Percentiles rank a stretch among this genome's conserved stretches.
phyloP scores from a whole-genome alignment of 2,888 invertebrate genomes.

The Lissonota sp. region DNA sequence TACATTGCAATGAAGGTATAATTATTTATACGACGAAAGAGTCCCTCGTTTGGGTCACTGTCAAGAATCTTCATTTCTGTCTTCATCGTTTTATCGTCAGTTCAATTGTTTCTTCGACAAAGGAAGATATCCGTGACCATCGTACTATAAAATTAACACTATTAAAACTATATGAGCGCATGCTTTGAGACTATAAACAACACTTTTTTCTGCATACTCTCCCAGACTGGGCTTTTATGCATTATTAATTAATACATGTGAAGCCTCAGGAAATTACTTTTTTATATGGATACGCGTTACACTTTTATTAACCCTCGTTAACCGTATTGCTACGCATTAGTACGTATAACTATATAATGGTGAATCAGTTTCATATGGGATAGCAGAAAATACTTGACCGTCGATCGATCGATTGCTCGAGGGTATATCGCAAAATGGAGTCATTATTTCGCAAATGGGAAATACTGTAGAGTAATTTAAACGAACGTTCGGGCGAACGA shows the following conservation, averaged over 20 bases:
- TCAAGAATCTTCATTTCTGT: slow-evolving; percentile 40
- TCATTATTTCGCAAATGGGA: slow-evolving; percentile 14
- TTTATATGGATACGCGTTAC: not conserved
- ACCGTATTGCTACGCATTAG: slow-evolving; percentile 12
- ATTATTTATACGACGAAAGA: slow-evolving; percentile 9
- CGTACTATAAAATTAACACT: not conserved
- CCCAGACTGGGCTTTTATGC: slow-evolving; percentile 10
- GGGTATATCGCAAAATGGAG: slow-evolving; percentile 37
- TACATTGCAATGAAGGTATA: not conserved
- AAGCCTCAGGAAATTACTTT: slow-evolving; percentile 25
- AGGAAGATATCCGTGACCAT: not conserved
- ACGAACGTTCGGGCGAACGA: too few relatives aligned
- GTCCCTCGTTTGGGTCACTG: slow-evolving; percentile 42
- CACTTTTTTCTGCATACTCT: slow-evolving; percentile 6
- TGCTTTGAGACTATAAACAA: slow-evolving; percentile 23
- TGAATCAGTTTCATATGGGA: slow-evolving; percentile 20
- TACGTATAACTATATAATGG: not conserved
- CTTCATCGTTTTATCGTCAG: slow-evolving; percentile 43
- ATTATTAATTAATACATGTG: slow-evolving; percentile 42
- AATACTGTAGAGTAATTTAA: too few relatives aligned
- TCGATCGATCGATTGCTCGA: slow-evolving; percentile 54
- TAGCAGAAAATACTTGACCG: slow-evolving; percentile 50
- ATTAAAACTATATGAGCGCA: not conserved
- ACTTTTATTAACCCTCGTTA: slow-evolving; percentile 31
- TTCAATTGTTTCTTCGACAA: slow-evolving; percentile 27